Percentiles rank a stretch among this genome's conserved stretches.
These are phyloP conservation scores for Miniopterus natalensis DNA, from an alignment of 2,113 vertebrate species.

Conservation along the genomic window DNA sequence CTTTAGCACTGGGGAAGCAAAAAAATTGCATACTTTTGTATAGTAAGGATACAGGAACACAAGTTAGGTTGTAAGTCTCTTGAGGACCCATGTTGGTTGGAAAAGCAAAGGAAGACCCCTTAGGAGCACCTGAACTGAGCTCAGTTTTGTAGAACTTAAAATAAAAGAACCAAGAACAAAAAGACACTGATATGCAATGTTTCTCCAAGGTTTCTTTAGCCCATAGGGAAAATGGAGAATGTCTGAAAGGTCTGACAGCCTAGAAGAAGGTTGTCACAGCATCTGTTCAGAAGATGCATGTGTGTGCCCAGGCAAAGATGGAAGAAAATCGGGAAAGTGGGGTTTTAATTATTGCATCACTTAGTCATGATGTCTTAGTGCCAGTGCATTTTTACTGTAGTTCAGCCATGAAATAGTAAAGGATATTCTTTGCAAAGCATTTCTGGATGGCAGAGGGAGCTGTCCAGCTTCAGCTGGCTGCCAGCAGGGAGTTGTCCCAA, in stretches of 20 bases:
- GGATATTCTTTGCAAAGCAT: not conserved
- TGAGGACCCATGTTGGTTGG: not conserved
- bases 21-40: not conserved
- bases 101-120: not conserved
- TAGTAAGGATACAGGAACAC: not conserved
- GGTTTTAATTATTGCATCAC: not conserved
- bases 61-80: not conserved
- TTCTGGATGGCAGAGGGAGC: not conserved
- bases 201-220: not conserved
- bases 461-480: not conserved
- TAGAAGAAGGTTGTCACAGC: not conserved
- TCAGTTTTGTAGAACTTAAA: conserved; percentile 2
- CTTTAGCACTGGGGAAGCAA: not conserved
- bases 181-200: not conserved
- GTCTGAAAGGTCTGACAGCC: not conserved
- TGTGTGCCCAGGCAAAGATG: not conserved
- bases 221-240: not conserved
- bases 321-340: not conserved
- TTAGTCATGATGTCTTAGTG: not conserved
- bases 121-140: not conserved
- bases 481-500: not conserved
- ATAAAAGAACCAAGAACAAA: not conserved
- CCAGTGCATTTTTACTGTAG: not conserved
- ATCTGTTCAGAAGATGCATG: not conserved
- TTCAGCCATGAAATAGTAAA: not conserved